These are phyloP conservation scores for Emesis castigata DNA, from an alignment of 2,888 invertebrate genomes.

Conservation along the genomic window DNA sequence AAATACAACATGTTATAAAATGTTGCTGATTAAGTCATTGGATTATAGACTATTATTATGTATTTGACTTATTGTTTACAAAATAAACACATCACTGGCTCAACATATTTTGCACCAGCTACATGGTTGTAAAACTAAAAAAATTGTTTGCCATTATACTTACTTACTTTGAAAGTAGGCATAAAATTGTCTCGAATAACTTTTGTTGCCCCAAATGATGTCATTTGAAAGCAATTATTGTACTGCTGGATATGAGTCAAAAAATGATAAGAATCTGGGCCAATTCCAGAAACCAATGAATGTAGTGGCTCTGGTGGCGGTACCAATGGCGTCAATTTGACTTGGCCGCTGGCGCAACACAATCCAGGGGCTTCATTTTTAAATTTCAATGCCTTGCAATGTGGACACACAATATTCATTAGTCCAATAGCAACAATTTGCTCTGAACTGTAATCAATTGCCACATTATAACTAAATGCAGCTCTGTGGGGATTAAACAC, in stretches of 20 bases:
- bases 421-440: conserved; percentile 41
- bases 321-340: conserved; percentile 68
- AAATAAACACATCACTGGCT: no score
- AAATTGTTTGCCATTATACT: no score
- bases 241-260: conserved; percentile 70
- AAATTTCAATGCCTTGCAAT: conserved; percentile 70
- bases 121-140: no score
- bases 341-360: conserved; percentile 70
- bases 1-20: no score
- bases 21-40: no score
- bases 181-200: conserved; percentile 61
- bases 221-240: conserved; percentile 72
- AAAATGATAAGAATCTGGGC: conserved; percentile 49
- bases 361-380: conserved; percentile 70
- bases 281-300: conserved; percentile 65
- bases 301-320: conserved; percentile 69
- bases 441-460: conserved; percentile 74
- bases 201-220: conserved; percentile 70
- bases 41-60: no score
- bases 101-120: no score
- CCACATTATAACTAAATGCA: conserved; percentile 52
- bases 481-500: conserved; percentile 43
- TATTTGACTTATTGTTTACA: no score
- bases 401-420: conserved; percentile 55
- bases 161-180: conserved; percentile 69